Evolutionary conservation across 2,888 invertebrate genomes (phyloP), one percentile per base, ranked within the genome.

Genomic region (Drosophila paramelanica): DNA sequence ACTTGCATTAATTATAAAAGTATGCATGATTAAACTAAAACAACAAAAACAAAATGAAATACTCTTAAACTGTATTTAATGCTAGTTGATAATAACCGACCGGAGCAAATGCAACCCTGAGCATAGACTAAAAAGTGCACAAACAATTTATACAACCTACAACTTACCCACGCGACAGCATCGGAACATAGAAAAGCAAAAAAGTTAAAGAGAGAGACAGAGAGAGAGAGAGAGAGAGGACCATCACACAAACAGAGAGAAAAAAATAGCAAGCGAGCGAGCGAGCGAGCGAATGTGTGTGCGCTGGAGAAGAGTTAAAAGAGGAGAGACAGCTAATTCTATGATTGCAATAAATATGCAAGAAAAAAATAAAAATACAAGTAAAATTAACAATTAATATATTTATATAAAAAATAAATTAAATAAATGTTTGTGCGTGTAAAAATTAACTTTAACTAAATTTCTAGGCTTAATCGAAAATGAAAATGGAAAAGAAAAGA

Each of bases 391-490:
- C 65, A 64, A 61, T 61, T 64, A 86, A 70, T 89, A 87, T 88
- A 89, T 85, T 89, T 88, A 85, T 89, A 78, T 75, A 65, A 67
- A 61, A 59, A 61, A 59, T 81, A 75, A 87, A 85, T 85, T 76
- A 83, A 83, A 75, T 85, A 83, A 83, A 87, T 86, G 90, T 89
- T 86, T 89, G 90, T 86, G 85, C 90, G 85, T 86, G 90, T 86
- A 86, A 84, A 86, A 86, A 86, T 81, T 89, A 89, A 88, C 59
- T 84, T 89, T 89, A 86, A 89, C 68, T 77, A 89, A 89, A 85
- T 76, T 87, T 68, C 52, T 87, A 85, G 87, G 70, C 47, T 88
- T 88, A 88, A 88, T 70, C 31, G 59, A 47, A 55, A 36, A 45
- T 49, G 25, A 47, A 27, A 27, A 27, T 7, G 6, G 3, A 27